Evolutionary conservation across 2,888 invertebrate genomes (phyloP).

Genomic region (Drosophila emarginata): DNA sequence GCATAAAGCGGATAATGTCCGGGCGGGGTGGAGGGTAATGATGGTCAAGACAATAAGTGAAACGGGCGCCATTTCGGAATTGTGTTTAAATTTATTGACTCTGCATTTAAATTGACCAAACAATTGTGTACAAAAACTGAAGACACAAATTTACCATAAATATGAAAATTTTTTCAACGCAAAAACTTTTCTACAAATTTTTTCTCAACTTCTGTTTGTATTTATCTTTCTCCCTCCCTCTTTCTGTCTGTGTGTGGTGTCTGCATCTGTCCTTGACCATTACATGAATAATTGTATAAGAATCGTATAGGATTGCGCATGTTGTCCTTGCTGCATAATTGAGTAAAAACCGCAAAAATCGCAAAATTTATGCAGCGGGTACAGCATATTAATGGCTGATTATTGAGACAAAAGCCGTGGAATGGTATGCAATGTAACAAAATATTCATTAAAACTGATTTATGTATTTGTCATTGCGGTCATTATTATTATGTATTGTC

Average conservation of each 20-base stretch:
- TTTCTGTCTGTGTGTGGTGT: background rate
- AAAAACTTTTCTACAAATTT: slow-evolving; percentile 24
- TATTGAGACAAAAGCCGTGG: slow-evolving; percentile 43
- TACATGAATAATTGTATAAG: slow-evolving; percentile 46
- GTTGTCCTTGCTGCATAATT: slow-evolving; percentile 52
- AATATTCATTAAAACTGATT: slow-evolving; percentile 52
- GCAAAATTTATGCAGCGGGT: slow-evolving; percentile 53
- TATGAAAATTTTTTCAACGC: slow-evolving; percentile 45
- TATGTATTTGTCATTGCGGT: slow-evolving; percentile 43
- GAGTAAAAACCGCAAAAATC: slow-evolving; percentile 56
- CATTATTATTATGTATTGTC: slow-evolving; percentile 17
- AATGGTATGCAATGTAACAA: slow-evolving; percentile 37
- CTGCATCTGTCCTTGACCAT: slow-evolving; percentile 60
- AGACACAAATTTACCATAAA: slow-evolving; percentile 55
- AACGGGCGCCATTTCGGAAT: slow-evolving; percentile 52
- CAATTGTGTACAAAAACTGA: slow-evolving; percentile 43
- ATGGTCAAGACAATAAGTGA: slow-evolving; percentile 40
- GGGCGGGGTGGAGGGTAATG: slow-evolving; percentile 20
- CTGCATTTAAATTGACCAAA: slow-evolving; percentile 57
- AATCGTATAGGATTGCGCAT: slow-evolving; percentile 18
- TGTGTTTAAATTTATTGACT: slow-evolving; percentile 63
- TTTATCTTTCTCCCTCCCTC: background rate
- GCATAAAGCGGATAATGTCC: slow-evolving; percentile 66
- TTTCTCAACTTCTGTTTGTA: slow-evolving; percentile 36
- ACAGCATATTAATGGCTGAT: slow-evolving; percentile 60